These are phyloP conservation scores for Rissa tridactyla DNA, from an alignment of 2,113 vertebrate species.

Conservation along the genomic window DNA sequence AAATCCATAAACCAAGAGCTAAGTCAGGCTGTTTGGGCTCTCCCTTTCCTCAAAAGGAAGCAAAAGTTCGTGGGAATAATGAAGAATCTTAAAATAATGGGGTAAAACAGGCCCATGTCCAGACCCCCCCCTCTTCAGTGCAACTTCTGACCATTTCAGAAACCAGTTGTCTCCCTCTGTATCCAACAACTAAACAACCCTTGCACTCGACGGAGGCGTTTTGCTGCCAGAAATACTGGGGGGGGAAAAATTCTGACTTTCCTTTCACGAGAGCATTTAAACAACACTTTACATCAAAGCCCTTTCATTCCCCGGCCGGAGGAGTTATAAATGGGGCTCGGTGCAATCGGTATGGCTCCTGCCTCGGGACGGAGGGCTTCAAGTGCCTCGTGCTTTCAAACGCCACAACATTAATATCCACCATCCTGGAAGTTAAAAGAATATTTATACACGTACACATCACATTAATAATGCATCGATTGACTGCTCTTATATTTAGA, in stretches of 20 bases:
- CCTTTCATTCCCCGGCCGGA: neutral
- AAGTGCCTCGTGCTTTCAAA: neutral
- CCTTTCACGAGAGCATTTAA: slow-evolving; percentile 24
- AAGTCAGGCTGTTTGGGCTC: neutral
- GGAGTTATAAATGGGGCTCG: slow-evolving; percentile 53
- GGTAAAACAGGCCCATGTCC: neutral
- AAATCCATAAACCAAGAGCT: neutral
- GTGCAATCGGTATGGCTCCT: neutral
- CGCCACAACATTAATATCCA: slow-evolving; percentile 44
- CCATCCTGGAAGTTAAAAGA: slow-evolving; percentile 18
- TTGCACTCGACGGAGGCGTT: neutral
- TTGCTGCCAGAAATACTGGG: neutral
- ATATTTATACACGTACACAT: slow-evolving; percentile 44
- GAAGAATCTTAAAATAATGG: neutral
- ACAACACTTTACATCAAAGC: slow-evolving; percentile 13
- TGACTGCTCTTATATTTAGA: slow-evolving; percentile 19
- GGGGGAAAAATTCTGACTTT: neutral
- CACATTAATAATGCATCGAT: slow-evolving; percentile 39
- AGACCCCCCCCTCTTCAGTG: neutral
- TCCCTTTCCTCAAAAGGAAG: neutral
- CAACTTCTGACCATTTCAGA: neutral
- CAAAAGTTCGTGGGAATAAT: accelerated
- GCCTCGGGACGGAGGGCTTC: neutral
- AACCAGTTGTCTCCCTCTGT: neutral
- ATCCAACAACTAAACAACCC: neutral